These are phyloP conservation scores for Drosophila anceps DNA, from an alignment of 2,888 invertebrate genomes.

Conservation along the genomic window DNA sequence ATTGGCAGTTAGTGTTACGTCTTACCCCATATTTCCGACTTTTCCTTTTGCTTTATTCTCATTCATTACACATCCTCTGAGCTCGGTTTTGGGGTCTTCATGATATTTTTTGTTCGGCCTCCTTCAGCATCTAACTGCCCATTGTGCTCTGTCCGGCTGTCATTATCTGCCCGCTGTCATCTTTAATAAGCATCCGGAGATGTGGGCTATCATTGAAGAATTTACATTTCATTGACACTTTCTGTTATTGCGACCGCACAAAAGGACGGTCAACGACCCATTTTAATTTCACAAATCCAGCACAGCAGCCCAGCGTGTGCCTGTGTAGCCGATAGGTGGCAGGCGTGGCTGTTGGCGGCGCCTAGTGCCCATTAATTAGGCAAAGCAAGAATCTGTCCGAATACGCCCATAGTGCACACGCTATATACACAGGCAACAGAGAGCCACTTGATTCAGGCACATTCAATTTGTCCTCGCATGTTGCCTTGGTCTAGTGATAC, in stretches of 20 bases:
- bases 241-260: slow-evolving; percentile 55
- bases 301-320: slow-evolving; percentile 43
- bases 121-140: slow-evolving; percentile 20
- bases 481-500: slow-evolving; percentile 10
- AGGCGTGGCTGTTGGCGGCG: slow-evolving; percentile 25
- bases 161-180: slow-evolving; percentile 75
- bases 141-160: slow-evolving; percentile 40
- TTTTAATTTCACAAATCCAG: slow-evolving; percentile 79
- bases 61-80: slow-evolving; percentile 23
- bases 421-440: slow-evolving; percentile 9
- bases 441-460: slow-evolving; percentile 43
- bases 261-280: slow-evolving; percentile 75
- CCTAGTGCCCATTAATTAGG: slow-evolving; percentile 73
- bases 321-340: slow-evolving; percentile 2
- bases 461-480: slow-evolving; percentile 17
- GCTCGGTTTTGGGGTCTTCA: slow-evolving; percentile 33
- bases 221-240: slow-evolving; percentile 81
- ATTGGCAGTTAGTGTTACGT: slow-evolving; percentile 44
- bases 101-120: background rate
- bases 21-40: slow-evolving; percentile 1
- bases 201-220: slow-evolving; percentile 68
- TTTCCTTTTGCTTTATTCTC: background rate
- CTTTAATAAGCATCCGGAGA: slow-evolving; percentile 76
- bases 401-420: slow-evolving; percentile 15
- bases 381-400: slow-evolving; percentile 47